Evolutionary conservation across 2,113 vertebrate species (phyloP).

Genomic region (Psilopsiagon aurifrons): DNA sequence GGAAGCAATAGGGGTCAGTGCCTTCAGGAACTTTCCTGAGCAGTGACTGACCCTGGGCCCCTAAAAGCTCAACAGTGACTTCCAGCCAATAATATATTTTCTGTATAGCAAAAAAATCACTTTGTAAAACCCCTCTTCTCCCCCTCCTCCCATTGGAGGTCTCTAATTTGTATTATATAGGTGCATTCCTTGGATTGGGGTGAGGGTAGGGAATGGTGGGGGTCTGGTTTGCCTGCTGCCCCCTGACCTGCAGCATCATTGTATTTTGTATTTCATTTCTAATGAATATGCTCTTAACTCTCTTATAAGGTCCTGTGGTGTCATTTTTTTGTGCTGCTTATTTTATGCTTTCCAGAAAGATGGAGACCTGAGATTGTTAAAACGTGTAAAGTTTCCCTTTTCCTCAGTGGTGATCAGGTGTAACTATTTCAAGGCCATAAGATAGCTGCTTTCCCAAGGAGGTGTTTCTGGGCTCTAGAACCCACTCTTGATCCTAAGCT

Average conservation of each 20-base stretch:
- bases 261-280: constrained; percentile 68
- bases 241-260: neutral
- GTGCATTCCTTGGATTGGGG: neutral
- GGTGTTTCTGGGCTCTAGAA: neutral
- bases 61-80: constrained; percentile 5
- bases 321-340: neutral
- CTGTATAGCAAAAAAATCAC: constrained; percentile 40
- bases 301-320: constrained; percentile 1
- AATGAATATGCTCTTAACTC: constrained; percentile 51
- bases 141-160: neutral
- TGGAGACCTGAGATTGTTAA: neutral
- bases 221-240: neutral
- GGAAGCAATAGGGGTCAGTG: constrained; percentile 67
- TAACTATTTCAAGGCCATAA: neutral
- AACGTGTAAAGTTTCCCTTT: neutral
- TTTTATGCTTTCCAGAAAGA: neutral
- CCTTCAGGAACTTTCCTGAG: neutral
- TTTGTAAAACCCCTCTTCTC: constrained; percentile 31
- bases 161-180: constrained; percentile 49
- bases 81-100: constrained; percentile 53
- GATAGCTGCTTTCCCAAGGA: neutral
- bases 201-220: neutral
- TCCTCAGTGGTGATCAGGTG: neutral
- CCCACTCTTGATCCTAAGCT: neutral
- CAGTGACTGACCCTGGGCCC: neutral